These are phyloP conservation scores for Lasioglossum malachurum DNA, from an alignment of 2,888 invertebrate species.

Conservation along the genomic window DNA sequence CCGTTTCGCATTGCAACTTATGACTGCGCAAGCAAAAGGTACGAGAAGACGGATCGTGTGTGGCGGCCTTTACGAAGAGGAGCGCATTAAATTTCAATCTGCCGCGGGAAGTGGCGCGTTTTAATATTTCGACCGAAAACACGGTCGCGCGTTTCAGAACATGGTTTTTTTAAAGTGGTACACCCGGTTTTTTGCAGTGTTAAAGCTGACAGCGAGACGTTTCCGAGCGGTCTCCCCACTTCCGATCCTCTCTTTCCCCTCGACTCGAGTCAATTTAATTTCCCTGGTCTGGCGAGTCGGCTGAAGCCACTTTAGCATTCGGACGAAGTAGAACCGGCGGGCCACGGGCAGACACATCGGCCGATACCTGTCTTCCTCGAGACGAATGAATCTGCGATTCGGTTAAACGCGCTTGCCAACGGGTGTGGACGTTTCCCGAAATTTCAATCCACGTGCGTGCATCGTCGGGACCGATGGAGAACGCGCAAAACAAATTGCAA, in stretches of 20 bases:
- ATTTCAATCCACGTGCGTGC: slow-evolving; percentile 57
- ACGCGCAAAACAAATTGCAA: slow-evolving; percentile 1
- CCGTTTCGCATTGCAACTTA: not conserved
- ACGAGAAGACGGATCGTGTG: not conserved
- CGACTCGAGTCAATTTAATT: no score
- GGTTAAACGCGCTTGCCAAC: slow-evolving; percentile 71
- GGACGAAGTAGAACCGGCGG: not conserved
- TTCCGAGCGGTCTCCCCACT: no score
- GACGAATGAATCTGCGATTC: slow-evolving; percentile 70
- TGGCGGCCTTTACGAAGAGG: not conserved
- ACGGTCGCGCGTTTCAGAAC: not conserved
- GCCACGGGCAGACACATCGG: not conserved
- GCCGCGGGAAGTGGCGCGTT: not conserved
- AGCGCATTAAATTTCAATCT: not conserved
- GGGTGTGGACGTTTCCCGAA: slow-evolving; percentile 58
- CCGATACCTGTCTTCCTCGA: not conserved
- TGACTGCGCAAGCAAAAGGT: not conserved
- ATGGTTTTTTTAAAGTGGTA: not conserved
- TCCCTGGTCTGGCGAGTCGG: no score
- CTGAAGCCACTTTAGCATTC: not conserved
- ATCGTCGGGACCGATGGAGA: slow-evolving; percentile 3
- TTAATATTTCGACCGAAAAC: not conserved
- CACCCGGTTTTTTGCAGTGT: not conserved
- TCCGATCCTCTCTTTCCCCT: no score
- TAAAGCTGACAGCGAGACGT: not conserved